These are phyloP conservation scores for Pristionchus maxplancki DNA, from an alignment of 2,888 invertebrate genomes.

Conservation along the genomic window DNA sequence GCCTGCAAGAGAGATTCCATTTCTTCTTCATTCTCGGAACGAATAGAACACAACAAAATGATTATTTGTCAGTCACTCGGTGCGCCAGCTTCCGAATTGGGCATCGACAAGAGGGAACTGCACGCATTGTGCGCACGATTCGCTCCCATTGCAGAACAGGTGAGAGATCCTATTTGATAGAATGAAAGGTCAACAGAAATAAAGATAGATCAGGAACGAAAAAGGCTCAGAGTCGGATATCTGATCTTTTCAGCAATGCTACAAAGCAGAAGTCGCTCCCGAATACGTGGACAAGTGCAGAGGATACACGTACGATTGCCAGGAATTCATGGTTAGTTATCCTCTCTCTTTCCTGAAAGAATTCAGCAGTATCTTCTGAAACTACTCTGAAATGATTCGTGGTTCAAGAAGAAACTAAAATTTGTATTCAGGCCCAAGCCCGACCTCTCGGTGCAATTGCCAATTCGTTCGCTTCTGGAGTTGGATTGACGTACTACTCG, in stretches of 20 bases:
- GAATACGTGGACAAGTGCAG: slow-evolving; percentile 67
- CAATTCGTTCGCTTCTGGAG: slow-evolving; percentile 70
- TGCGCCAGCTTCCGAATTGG: slow-evolving; percentile 53
- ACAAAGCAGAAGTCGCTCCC: slow-evolving; percentile 63
- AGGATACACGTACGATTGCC: slow-evolving; percentile 67
- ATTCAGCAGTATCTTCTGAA: neutral
- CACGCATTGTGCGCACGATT: slow-evolving; percentile 64
- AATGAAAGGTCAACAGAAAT: neutral
- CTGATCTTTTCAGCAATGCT: slow-evolving; percentile 68
- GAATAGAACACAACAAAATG: neutral
- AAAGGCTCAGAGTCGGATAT: too few relatives aligned
- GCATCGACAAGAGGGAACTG: slow-evolving; percentile 59
- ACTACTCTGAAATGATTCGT: neutral
- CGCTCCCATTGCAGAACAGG: slow-evolving; percentile 65
- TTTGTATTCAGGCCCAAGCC: slow-evolving; percentile 45
- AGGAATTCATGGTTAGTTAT: slow-evolving; percentile 27
- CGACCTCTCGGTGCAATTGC: slow-evolving; percentile 69
- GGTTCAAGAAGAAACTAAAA: too few relatives aligned
- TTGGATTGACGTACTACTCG: slow-evolving; percentile 69
- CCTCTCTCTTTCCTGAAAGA: neutral
- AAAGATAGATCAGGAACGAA: neutral
- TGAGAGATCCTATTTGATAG: neutral
- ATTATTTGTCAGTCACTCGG: slow-evolving; percentile 21
- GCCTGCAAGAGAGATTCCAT: neutral
- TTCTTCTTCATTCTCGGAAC: neutral